Evolutionary conservation across 2,888 invertebrate genomes (phyloP).

Genomic region (Pinctada fucata): DNA sequence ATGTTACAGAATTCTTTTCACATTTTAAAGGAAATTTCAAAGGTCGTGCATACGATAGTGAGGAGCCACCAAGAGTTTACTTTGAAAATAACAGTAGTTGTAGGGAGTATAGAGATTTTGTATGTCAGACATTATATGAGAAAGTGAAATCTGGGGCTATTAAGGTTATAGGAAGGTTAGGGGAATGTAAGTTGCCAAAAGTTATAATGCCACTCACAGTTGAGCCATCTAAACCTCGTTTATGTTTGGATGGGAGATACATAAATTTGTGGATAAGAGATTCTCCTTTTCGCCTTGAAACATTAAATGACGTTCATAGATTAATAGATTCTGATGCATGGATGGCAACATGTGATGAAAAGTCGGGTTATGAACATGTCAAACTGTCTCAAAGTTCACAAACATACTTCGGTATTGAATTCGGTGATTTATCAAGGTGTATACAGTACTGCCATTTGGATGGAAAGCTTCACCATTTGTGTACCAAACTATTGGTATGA

Average conservation of each 20-base stretch:
- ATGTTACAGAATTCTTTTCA: slow-evolving; percentile 21
- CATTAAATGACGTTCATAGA: slow-evolving; percentile 23
- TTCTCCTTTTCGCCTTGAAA: slow-evolving; percentile 10
- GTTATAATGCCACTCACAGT: slow-evolving; percentile 22
- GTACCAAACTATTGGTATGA: slow-evolving; percentile 32
- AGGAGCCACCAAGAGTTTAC: neutral
- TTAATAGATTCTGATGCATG: slow-evolving; percentile 17
- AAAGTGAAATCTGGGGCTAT: slow-evolving; percentile 22
- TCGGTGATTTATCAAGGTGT: slow-evolving; percentile 31
- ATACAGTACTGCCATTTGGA: slow-evolving; percentile 54
- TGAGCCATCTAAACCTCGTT: slow-evolving; percentile 20
- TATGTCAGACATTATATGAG: slow-evolving; percentile 1
- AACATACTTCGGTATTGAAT: slow-evolving; percentile 35
- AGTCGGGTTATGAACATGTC: slow-evolving; percentile 35
- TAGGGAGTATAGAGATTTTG: slow-evolving; percentile 10
- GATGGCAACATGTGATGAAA: slow-evolving; percentile 26
- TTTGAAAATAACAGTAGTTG: slow-evolving; percentile 5
- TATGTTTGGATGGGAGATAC: slow-evolving; percentile 28
- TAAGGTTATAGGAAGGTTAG: no score
- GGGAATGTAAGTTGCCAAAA: slow-evolving; percentile 14
- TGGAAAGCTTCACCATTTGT: slow-evolving; percentile 30
- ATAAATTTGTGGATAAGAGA: slow-evolving; percentile 33
- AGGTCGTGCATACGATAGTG: slow-evolving; percentile 18
- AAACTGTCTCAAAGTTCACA: slow-evolving; percentile 3
- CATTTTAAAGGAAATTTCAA: slow-evolving; percentile 33